These are phyloP conservation scores for Hippocampus comes DNA, from an alignment of 2,113 vertebrate genomes.

Conservation along the genomic window DNA sequence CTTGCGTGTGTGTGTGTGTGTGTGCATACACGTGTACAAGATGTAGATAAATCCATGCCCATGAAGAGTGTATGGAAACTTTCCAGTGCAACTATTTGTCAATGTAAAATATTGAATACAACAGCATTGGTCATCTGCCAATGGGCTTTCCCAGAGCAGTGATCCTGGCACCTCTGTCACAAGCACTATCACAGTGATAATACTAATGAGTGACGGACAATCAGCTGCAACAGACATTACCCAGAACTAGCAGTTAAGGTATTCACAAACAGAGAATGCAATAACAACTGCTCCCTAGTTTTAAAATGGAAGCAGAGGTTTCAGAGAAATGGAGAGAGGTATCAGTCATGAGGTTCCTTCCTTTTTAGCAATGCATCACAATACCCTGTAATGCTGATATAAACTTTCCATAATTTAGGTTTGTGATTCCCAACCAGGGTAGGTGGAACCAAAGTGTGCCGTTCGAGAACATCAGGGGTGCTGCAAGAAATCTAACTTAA, in stretches of 20 bases:
- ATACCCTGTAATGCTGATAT: no score
- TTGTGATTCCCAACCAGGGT: no score
- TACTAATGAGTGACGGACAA: constrained; percentile 66
- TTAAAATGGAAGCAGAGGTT: no score
- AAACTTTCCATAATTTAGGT: no score
- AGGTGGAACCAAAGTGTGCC: no score
- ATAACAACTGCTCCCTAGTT: constrained; percentile 31
- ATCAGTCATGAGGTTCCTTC: no score
- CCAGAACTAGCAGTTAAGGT: constrained; percentile 58
- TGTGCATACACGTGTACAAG: not conserved
- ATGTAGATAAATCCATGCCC: not conserved
- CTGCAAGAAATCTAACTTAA: no score
- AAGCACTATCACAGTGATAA: constrained; percentile 66
- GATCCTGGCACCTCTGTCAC: constrained; percentile 33
- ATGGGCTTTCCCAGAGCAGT: constrained; percentile 13
- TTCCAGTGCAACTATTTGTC: not conserved
- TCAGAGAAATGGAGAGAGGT: no score
- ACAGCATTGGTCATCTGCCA: constrained; percentile 19
- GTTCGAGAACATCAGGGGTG: no score
- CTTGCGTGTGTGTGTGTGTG: no score
- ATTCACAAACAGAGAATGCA: constrained; percentile 48
- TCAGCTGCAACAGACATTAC: constrained; percentile 67
- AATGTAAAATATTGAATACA: not conserved
- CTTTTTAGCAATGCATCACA: no score
- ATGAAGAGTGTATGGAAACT: not conserved